These are phyloP conservation scores for Galemys pyrenaicus DNA, from an alignment of 2,113 vertebrate genomes.

Conservation along the genomic window DNA sequence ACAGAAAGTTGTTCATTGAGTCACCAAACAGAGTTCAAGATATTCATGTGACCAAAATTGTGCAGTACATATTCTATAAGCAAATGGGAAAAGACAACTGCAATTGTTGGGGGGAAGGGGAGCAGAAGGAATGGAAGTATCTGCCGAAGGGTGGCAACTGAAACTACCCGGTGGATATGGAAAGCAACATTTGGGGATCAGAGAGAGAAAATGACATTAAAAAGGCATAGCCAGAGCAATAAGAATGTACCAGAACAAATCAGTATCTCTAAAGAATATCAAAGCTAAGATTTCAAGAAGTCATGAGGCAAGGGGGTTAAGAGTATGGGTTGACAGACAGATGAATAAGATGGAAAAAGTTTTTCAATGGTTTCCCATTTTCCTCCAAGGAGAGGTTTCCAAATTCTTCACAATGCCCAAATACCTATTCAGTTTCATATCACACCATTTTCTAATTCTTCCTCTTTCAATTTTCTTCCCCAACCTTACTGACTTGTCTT, in stretches of 20 bases:
- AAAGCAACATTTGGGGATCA: not conserved
- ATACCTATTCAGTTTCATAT: not conserved
- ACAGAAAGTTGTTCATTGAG: not conserved
- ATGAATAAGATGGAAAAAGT: not conserved
- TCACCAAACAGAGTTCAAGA: not conserved
- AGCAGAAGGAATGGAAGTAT: not conserved
- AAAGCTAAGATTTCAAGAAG: not conserved
- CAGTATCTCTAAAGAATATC: not conserved
- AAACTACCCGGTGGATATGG: not conserved
- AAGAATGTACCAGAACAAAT: not conserved
- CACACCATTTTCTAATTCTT: not conserved
- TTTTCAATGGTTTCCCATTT: not conserved
- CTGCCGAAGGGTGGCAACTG: not conserved
- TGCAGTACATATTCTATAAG: constrained; percentile 6
- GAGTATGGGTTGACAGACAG: not conserved
- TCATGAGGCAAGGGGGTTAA: not conserved
- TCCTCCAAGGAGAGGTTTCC: not conserved
- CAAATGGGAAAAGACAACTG: not conserved
- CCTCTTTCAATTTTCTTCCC: not conserved
- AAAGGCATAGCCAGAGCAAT: not conserved
- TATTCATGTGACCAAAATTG: not conserved
- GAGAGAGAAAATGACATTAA: not conserved
- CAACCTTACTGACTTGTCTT: not conserved
- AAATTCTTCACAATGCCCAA: not conserved
- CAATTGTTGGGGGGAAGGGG: not conserved